Base-by-base conservation (phyloP, 2,113 vertebrate species). In the Eurypyga helias region DNA sequence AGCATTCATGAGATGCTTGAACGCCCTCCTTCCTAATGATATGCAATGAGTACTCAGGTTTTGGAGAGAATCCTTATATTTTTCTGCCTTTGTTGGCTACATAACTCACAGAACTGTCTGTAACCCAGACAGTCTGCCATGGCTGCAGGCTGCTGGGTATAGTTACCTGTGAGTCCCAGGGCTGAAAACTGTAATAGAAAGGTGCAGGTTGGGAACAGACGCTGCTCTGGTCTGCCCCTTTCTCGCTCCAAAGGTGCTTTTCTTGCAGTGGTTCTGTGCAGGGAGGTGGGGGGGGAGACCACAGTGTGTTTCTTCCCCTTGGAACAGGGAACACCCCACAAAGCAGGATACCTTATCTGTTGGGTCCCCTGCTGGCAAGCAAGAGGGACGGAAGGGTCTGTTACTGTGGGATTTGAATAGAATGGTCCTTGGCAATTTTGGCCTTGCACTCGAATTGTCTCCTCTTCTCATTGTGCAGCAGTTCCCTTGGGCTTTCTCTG, bases 401-500 rank as follows among this genome's bases (percentile, higher is more conserved):
- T 26, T 41, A 5, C n/a, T 34, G 46, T 24, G 36, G n/a, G 41
- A 4, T 52, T 24, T 2, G 0, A 21, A 4, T 1, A 3, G 13
- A 34, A 9, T 23, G 38, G 8, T 43, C 23, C 65, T 79, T 2
- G 2, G 51, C 36, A 2, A 18, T 16, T 67, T 10, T 28, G 51
- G 64, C 55, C 25, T 71, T 25, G 29, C 46, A 41, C 43, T 54
- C 9, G 6, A 2, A 7, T 38, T 26, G 26, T 62, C 19, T 83
- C 24, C 58, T 69, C 58, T 88, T 31, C 61, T 33, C 55, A 49
- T 13, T 2, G 54, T 28, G 55, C 61, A 67, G 66, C 75, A 58
- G 1, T 64, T 92, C 90, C 67, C 62, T 38, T 4, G 77, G 61
- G 91, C 49, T 92, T 67, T 38, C 83, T 70, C 17, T 96, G 83